Evolutionary conservation across 2,113 vertebrate species (phyloP).

Genomic region (Ivindomyrus marchei): DNA sequence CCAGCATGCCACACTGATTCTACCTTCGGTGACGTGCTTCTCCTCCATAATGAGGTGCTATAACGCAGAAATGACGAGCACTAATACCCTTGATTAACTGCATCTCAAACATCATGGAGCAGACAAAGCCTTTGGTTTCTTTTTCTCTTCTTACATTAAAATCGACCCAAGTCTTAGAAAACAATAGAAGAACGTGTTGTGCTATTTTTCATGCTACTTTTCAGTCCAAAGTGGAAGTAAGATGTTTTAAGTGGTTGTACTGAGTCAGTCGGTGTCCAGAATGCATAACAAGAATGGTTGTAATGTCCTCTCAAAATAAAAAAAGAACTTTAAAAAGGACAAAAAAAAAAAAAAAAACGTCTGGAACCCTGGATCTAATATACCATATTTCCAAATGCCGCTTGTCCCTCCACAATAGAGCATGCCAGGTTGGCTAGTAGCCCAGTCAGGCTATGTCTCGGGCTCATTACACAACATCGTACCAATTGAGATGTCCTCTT

Average conservation of each 20-base stretch:
- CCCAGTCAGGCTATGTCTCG: not conserved
- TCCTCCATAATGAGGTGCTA: not conserved
- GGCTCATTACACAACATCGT: slow-evolving; percentile 16
- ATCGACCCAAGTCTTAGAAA: not conserved
- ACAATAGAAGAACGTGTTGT: not conserved
- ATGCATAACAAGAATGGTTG: not conserved
- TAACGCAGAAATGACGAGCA: not conserved
- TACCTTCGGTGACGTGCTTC: not conserved
- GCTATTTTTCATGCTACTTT: not conserved
- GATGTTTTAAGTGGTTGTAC: not conserved
- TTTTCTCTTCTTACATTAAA: not conserved
- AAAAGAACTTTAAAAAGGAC: not conserved
- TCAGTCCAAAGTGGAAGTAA: not conserved
- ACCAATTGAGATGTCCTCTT: slow-evolving; percentile 17
- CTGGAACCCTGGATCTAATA: not conserved
- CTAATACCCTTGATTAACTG: not conserved
- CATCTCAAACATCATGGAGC: not conserved
- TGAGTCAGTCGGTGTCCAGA: not conserved
- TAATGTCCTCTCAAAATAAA: not conserved
- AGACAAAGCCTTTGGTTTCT: not conserved
- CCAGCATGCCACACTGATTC: not conserved
- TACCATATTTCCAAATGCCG: not conserved
- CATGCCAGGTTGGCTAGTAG: not conserved
- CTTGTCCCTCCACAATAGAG: not conserved
- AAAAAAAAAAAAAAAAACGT: not conserved